Base-by-base conservation (phyloP, 1,140 invertebrate genomes). In the Zaprionus ghesquierei region DNA sequence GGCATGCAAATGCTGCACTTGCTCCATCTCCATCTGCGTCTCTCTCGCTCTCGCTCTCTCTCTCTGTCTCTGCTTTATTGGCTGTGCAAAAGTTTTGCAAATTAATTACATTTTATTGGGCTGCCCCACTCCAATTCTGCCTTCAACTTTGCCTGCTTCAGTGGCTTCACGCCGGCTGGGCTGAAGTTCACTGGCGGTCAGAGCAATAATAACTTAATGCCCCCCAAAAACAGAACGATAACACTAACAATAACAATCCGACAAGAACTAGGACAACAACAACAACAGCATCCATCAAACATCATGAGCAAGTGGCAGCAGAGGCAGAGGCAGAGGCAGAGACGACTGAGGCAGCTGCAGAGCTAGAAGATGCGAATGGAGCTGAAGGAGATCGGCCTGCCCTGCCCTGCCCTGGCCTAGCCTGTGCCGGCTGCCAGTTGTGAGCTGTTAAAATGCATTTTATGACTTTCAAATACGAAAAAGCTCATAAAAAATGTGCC, bases 21-120 rank as follows among this genome's bases (percentile, higher is more conserved):
- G 51, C 51, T 23, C 4, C 33, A 35, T 22, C 50, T 63, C 9
- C 60, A 46, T 12, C 23, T 35, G 31, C 59, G 56, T 41, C 31
- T 62, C 27, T 33, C 10, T 38, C 23, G 46, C 23, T 54, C n/a
- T 22, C 29, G 49, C 70, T 61, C 51, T 41, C 29, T 6, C 59
- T 44, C 44, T 31, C 46, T 6, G 2, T 4, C 46, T 53, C 49
- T 58, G 68, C 76, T 84, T 82, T 84, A 84, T 84, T 84, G 81
- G 81, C 79, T 87, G 66, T 73, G 75, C n/a, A 56, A 80, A 86
- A 86, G 51, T 74, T 81, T 86, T 77, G 61, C 82, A 87, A 86
- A 86, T 86, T 87, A 86, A 86, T 86, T 87, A 86, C 79, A 86
- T 87, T 86, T 87, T 81, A 86, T 86, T 84, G 76, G 80, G 66